Conservation (phyloP, 2,888 invertebrate genomes). For the Tipula confusa region DNA sequence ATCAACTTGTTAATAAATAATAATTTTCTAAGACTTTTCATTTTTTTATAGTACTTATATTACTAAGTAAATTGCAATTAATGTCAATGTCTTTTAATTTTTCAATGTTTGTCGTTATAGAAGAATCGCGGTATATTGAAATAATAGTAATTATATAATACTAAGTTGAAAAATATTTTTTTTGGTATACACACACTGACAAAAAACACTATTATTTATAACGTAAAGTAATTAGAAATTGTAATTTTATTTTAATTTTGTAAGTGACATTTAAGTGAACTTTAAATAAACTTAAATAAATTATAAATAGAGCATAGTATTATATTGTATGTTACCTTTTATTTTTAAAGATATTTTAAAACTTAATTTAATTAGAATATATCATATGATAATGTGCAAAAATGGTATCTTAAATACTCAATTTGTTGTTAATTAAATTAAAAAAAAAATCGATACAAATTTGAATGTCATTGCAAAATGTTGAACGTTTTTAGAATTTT, state of each 20-base stretch:
- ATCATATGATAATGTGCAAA: neutral
- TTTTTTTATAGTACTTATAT: neutral
- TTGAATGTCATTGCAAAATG: neutral
- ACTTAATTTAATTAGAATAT: neutral
- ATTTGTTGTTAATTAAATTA: neutral
- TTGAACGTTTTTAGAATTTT: too few species aligned
- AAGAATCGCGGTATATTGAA: too few species aligned
- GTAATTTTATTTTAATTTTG: slow-evolving; percentile 3
- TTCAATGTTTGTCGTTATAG: too few species aligned
- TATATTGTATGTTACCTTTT: neutral
- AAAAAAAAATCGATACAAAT: neutral
- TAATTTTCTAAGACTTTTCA: neutral
- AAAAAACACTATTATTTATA: neutral
- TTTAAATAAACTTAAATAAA: slow-evolving; percentile 5
- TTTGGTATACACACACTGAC: too few species aligned
- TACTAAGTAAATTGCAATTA: neutral
- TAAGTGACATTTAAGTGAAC: slow-evolving; percentile 4
- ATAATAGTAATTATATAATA: neutral
- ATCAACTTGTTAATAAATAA: neutral
- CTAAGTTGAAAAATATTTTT: neutral
- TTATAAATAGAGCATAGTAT: neutral
- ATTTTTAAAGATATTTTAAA: too few species aligned
- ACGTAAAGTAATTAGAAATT: neutral
- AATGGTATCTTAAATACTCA: neutral
- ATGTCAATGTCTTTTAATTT: neutral